Evolutionary conservation across 1,140 invertebrate genomes (phyloP), one percentile per base, ranked within the genome.

Genomic region (Drosophila trapezifrons): DNA sequence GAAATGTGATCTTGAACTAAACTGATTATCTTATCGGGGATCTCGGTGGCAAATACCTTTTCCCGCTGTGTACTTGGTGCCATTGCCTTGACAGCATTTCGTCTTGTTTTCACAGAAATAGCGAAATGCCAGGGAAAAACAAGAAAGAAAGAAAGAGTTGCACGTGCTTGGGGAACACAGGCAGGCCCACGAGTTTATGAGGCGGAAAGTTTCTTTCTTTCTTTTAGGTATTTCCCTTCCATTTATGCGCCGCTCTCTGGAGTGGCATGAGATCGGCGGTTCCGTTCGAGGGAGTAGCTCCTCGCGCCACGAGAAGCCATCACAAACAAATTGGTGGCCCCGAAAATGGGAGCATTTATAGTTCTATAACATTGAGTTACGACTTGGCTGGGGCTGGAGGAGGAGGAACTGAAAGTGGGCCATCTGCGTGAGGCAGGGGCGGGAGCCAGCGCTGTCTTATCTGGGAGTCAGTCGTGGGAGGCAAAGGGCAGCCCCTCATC

Each of bases 141-240:
- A 35, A 20, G 17, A 35, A 52, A 27, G 13, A 55, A 73, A 69
- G 42, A 78, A 86, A 86, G 75, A 86, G 70, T 72, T 78, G 75
- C 76, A 89, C 83, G 83, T 86, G 79, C 65, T 47, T 37, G 38
- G 32, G 20, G 29, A 67, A 35, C 20, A 22, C 17, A 17, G 38
- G 10, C 17, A 38, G 15, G 60, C 78, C 74, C 35, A 63, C 29
- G 29, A 75, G 60, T 86, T 86, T 86, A 86, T 86, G 78, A 86
- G 75, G 78, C 82, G 82, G 78, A 86, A 86, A 78, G 83, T 86
- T 78, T 76, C 67, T 81, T 80, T 76, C 67, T 81, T 80, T 57
- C 51, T 54, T 54, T 54, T 37, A 4, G 51, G 32, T 38, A 47
- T 51, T 59, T 58, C 49, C 55, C 38, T 20, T 35, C 15, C 10